Evolutionary conservation across 2,113 vertebrate species (phyloP).

Genomic region (Pogonocichla stellata): DNA sequence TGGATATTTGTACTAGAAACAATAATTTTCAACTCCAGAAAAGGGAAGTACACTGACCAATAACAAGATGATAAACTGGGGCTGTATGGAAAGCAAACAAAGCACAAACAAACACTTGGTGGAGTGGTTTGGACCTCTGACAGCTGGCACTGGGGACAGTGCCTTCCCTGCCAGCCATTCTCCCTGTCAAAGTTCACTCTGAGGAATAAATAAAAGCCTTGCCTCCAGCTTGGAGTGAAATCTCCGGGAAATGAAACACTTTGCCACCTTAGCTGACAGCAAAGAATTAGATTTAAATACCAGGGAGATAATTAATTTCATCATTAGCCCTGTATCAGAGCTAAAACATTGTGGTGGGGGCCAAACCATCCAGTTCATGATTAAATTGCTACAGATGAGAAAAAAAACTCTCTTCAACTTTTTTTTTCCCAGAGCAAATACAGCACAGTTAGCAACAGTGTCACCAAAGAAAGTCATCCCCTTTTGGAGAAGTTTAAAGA

Average conservation of each 20-base stretch:
- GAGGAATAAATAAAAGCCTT: background rate
- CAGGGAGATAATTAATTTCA: background rate
- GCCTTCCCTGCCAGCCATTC: background rate
- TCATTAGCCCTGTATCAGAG: background rate
- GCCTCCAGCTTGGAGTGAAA: background rate
- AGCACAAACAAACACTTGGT: background rate
- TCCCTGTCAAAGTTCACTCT: background rate
- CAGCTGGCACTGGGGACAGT: background rate
- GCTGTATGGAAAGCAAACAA: background rate
- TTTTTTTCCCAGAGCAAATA: background rate
- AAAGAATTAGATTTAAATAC: background rate
- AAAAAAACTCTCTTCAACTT: background rate
- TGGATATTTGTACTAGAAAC: background rate
- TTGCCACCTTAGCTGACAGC: background rate
- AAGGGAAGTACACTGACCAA: background rate
- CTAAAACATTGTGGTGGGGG: background rate
- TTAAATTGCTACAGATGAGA: background rate
- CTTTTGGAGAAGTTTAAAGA: background rate
- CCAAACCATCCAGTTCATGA: background rate
- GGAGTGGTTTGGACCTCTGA: background rate
- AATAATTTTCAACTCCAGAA: background rate
- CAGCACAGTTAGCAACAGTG: background rate
- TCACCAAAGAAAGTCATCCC: background rate
- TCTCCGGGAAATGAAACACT: background rate
- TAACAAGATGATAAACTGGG: background rate